A percentile compares a stretch with the other conserved stretches of the same genome.
Conservation (phyloP, 1,140 invertebrate species). For the Hermatobates lingyangjiaoensis region DNA sequence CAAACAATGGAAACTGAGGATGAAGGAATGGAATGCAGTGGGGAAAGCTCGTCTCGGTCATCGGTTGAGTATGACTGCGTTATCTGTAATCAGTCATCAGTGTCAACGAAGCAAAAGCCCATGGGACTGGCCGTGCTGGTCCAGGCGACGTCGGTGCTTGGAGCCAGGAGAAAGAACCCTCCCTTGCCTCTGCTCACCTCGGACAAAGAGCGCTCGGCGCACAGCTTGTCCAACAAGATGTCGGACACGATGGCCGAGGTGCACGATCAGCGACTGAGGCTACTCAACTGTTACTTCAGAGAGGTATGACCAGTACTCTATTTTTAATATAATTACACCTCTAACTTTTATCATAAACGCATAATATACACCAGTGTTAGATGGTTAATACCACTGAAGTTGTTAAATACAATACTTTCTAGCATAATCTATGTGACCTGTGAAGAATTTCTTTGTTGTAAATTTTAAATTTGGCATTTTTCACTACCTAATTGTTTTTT, state of each 20-base stretch:
- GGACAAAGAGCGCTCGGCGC: slow-evolving; percentile 34
- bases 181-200: slow-evolving; percentile 40
- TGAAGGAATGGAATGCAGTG: slow-evolving; percentile 43
- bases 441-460: too few relatives aligned
- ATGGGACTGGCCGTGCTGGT: slow-evolving; percentile 63
- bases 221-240: slow-evolving; percentile 27
- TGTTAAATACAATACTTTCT: too few relatives aligned
- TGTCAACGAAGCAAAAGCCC: slow-evolving; percentile 65
- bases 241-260: slow-evolving; percentile 39
- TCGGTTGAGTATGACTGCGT: slow-evolving; percentile 81
- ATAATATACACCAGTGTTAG: too few relatives aligned
- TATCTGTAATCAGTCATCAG: slow-evolving; percentile 80
- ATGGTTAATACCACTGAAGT: too few relatives aligned
- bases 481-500: too few relatives aligned
- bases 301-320: too few relatives aligned
- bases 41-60: slow-evolving; percentile 8
- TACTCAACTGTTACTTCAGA: slow-evolving; percentile 51
- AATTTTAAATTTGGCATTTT: too few relatives aligned
- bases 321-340: too few relatives aligned
- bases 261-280: slow-evolving; percentile 45
- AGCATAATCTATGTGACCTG: too few relatives aligned
- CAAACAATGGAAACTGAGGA: slow-evolving; percentile 43
- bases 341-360: too few relatives aligned
- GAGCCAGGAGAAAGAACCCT: slow-evolving; percentile 41
- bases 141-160: slow-evolving; percentile 61